Base-by-base conservation (phyloP, 2,888 invertebrate species). In the Epirrhoe alternata region DNA sequence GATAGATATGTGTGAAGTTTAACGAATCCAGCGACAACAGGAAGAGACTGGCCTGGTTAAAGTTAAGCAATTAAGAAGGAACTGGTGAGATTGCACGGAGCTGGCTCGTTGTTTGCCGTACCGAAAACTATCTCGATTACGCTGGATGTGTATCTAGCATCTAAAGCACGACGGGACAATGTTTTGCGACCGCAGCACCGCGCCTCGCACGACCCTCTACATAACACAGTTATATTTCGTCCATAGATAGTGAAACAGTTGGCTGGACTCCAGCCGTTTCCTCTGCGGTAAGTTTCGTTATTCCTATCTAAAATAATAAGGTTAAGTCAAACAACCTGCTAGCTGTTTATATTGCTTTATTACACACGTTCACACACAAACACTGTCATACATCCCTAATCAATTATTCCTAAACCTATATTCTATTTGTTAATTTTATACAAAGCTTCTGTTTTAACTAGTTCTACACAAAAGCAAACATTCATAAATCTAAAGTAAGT, bases 381-480 rank as follows among this genome's bases (percentile, higher is more conserved):
- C 68, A 81, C 87, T 85, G 81, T 82, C 88, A 88, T 84, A 87
- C 89, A 77, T 87, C 86, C 68, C 84, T 87, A 83, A 85, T 85
- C 85, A 83, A 84, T 83, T 75, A 72, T 68, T 69, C 51, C 63
- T 70, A 72, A 67, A 67, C 73, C 74, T 67, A 72, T 70, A 83
- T 90, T 87, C 87, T 95, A 95, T 84, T 94, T 94, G 85, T 94
- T 93, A 81, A 96, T 92, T 79, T 89, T 90, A 80, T 78, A 88
- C 82, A 95, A 94, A 79, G 91, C 89, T 85, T 95, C 89, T 75
- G 94, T 94, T 88, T 95, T 94, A 82, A 94, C 94, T 77, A 72
- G 87, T 75, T 70, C 73, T 71, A 77, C 71, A 72, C 72, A 74
- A 77, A 74, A 70, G 69, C 71, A 77, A 71, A 76, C 71, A 66